phyloP scores from a whole-genome alignment of 2,113 vertebrate genomes.

The Colinus virginianus region DNA sequence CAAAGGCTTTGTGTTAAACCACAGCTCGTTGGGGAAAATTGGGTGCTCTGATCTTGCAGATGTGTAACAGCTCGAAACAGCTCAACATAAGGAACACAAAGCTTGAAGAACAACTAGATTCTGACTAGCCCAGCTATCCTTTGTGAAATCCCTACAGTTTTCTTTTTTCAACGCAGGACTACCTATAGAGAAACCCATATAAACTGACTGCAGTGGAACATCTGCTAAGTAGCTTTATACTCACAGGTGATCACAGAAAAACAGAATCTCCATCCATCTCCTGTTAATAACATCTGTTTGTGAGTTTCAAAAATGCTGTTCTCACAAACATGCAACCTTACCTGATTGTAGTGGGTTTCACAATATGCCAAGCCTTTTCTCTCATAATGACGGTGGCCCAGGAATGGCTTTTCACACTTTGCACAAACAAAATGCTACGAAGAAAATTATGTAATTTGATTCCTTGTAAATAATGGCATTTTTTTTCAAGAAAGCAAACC shows the following conservation, averaged over 20 bases:
- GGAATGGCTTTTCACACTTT: slow-evolving; percentile 99
- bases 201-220: not conserved
- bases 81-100: not conserved
- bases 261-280: not conserved
- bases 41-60: not conserved
- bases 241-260: not conserved
- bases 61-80: not conserved
- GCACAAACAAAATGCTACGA: slow-evolving; percentile 99
- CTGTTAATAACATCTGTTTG: not conserved
- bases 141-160: not conserved
- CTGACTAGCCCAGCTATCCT: not conserved
- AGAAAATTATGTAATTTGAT: slow-evolving; percentile 37
- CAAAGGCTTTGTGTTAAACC: not conserved
- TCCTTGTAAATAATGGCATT: not conserved
- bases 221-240: not conserved
- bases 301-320: not conserved
- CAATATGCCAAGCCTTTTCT: slow-evolving; percentile 97
- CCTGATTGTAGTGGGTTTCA: slow-evolving; percentile 99
- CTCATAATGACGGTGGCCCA: slow-evolving; percentile 97
- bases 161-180: not conserved
- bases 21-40: not conserved
- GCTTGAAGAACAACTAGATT: not conserved
- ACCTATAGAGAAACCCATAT: not conserved
- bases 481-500: not conserved
- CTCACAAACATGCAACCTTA: slow-evolving; percentile 46